Conservation (phyloP, 1,140 invertebrate genomes). For the Thalassaphorura encarpata region DNA sequence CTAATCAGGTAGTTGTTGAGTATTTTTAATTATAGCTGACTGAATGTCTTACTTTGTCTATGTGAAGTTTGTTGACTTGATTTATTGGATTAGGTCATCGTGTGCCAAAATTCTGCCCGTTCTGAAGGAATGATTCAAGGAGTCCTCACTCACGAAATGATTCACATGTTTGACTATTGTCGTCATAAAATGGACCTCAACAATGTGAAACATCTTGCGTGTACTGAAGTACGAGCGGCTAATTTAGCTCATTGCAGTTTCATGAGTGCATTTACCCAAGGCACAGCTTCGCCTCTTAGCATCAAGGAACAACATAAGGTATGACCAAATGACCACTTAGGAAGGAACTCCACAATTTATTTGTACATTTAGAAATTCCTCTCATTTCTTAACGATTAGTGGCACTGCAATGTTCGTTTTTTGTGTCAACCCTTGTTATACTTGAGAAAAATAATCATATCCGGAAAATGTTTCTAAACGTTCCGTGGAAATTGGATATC, state of each 20-base stretch:
- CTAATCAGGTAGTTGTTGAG: conserved; percentile 59
- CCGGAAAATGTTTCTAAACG: too few relatives aligned
- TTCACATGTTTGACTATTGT: conserved; percentile 96
- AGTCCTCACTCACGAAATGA: conserved; percentile 81
- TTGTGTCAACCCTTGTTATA: too few relatives aligned
- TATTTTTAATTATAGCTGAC: neutral
- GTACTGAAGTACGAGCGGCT: conserved; percentile 85
- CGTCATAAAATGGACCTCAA: conserved; percentile 76
- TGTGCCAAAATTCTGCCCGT: conserved; percentile 75
- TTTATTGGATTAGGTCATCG: conserved; percentile 79
- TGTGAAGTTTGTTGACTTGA: conserved; percentile 36
- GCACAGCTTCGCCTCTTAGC: conserved; percentile 60
- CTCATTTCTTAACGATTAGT: too few relatives aligned
- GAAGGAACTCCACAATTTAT: conserved; percentile 13
- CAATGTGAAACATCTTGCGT: conserved; percentile 86
- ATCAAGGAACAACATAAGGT: conserved; percentile 62
- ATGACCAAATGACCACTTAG: too few relatives aligned
- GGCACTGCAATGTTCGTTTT: too few relatives aligned
- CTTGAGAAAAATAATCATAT: too few relatives aligned
- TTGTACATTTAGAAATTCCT: too few relatives aligned
- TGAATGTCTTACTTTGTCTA: conserved; percentile 15
- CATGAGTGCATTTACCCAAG: conserved; percentile 61
- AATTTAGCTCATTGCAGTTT: conserved; percentile 88
- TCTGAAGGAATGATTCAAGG: conserved; percentile 57
- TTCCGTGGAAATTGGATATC: too few relatives aligned